Base-by-base conservation (phyloP, 2,113 vertebrate species). In the Siniperca knerii region DNA sequence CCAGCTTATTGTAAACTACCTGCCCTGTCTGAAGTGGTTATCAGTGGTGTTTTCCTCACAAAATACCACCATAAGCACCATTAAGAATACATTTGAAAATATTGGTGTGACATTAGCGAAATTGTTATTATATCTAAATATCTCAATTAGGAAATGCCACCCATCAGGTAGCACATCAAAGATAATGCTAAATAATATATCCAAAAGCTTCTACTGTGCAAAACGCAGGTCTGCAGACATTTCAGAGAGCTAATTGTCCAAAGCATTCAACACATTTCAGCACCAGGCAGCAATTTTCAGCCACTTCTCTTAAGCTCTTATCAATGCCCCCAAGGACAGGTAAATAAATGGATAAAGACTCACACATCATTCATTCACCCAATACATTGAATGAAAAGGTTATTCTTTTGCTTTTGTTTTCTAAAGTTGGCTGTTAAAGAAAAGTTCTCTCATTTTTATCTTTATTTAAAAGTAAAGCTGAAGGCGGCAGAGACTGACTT, bases 311-410 rank as follows among this genome's bases (percentile, higher is more conserved):
- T 16, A 16, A 70, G 23, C 57, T 69, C 50, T 80, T 42, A 62
- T 68, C 20, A 66, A n/a, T 46, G 40, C 57, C 60, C 60, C 15
- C 21, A 67, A 70, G 77, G 77, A 76, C 77, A 79, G 67, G 58
- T 7, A 65, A 46, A 37, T 42, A 13, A 29, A 82, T 60, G 35
- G 8, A 87, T 54, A 6, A 75, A 57, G 15, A 75, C 23, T n/a
- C 37, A 23, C 12, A 23, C 13, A 82, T 29, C 46, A 42, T 67
- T 76, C 9, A 66, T 75, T 83, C 74, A 82, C 8, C 48, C 40
- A 46, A 23, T 25, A 57, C 62, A 70, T 21, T 61, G 2, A 55
- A 33, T 46, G 20, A 52, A 74, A 79, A 50, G 33, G 35, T 54
- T 33, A 1, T 40, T 60, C 2, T 29, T 42, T 61, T 42, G 29